Percentiles rank a stretch among this genome's conserved stretches.
These are phyloP conservation scores for Otocyon megalotis DNA, from an alignment of 2,113 vertebrate species.

Conservation along the genomic window DNA sequence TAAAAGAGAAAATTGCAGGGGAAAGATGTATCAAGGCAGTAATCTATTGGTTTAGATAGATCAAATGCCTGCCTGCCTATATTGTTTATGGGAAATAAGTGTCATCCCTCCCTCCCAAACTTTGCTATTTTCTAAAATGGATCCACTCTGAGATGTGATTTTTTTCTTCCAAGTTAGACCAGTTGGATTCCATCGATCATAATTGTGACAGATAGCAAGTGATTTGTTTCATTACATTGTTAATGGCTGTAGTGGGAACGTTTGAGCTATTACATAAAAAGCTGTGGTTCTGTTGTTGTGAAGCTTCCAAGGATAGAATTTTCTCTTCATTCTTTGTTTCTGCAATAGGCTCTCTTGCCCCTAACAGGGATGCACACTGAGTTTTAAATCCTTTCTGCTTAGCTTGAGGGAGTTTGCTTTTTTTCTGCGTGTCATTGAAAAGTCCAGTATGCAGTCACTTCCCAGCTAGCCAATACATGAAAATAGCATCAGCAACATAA, in stretches of 20 bases:
- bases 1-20: slow-evolving; percentile 79
- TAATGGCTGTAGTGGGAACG: slow-evolving; percentile 77
- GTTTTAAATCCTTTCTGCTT: slow-evolving; percentile 75
- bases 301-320: slow-evolving; percentile 79
- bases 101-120: slow-evolving; percentile 53
- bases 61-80: slow-evolving; percentile 65
- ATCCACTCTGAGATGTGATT: slow-evolving; percentile 78
- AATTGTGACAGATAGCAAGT: slow-evolving; percentile 76
- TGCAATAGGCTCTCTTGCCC: slow-evolving; percentile 58
- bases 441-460: slow-evolving; percentile 61
- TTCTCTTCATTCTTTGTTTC: slow-evolving; percentile 78
- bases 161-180: slow-evolving; percentile 70
- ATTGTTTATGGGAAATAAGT: slow-evolving; percentile 77
- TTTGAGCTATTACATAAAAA: slow-evolving; percentile 77
- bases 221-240: slow-evolving; percentile 82
- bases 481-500: slow-evolving; percentile 35
- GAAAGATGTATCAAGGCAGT: slow-evolving; percentile 66
- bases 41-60: slow-evolving; percentile 75
- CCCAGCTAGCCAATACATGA: slow-evolving; percentile 33
- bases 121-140: slow-evolving; percentile 81
- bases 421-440: slow-evolving; percentile 71
- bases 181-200: slow-evolving; percentile 81
- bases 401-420: slow-evolving; percentile 77
- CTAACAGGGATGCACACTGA: slow-evolving; percentile 74
- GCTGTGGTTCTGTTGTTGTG: slow-evolving; percentile 70